Base-by-base conservation (phyloP, 1,140 invertebrate species). In the Geopemphigus sp. region DNA sequence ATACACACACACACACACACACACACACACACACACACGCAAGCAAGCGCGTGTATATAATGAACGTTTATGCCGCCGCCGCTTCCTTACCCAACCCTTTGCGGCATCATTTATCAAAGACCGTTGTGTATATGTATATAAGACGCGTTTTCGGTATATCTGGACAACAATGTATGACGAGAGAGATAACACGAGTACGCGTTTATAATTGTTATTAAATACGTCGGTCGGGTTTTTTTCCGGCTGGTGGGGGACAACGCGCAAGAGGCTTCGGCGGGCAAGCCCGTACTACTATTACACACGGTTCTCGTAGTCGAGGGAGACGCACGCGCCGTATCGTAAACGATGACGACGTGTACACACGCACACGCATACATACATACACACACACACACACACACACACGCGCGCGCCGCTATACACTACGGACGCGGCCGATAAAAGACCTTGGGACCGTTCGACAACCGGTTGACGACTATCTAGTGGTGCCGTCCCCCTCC, bases 11-110 rank as follows among this genome's bases (percentile, higher is more conserved):
- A 39, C 32, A 39, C 8, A 22, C n/a, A 39, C 45, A 47, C 39
- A 63, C 19, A 24, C 47, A 19, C 22, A 47, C 22, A 47, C 24
- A 32, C 29, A 3, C 45, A n/a, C 19, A 12, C 5, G 5, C 12
- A n/a, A n/a, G n/a, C n/a, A n/a, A n/a, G 64, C 5, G 19, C 17
- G 17, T 54, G 47, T 53, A 6, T 63, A 59, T 74, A 74, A 74
- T 59, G 29, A 74, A 74, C 72, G 72, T 74, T 74, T 74, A 74
- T 22, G 64, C 22, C 64, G 61, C 50, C 68, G n/a, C 54, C 72
- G 57, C 32, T 12, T 22, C 64, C 12, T 12, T 39, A 47, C 39
- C 39, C 22, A n/a, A 4, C 29, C 53, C 45, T 22, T 22, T 11
- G 50, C 26, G 32, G 32, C 72, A 45, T 59, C 72, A 74, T 74